These are phyloP conservation scores for Clamator glandarius DNA, from an alignment of 2,797 vertebrate genomes.

Conservation along the genomic window DNA sequence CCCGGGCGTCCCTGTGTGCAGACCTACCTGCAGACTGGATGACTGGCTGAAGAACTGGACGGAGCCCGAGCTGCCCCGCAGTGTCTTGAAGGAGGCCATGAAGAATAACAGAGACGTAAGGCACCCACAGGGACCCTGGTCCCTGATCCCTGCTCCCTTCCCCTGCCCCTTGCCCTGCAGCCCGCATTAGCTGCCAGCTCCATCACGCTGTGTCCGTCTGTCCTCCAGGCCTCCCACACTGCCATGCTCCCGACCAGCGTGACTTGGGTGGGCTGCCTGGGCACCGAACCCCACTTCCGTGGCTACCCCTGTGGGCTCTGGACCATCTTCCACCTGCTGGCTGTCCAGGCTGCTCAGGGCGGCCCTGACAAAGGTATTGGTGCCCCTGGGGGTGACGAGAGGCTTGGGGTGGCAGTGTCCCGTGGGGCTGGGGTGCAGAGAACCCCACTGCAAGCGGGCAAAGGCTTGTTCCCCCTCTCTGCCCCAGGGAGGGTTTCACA, in stretches of 20 bases:
- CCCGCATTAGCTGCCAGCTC: not conserved
- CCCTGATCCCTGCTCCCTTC: not conserved
- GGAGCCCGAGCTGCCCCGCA: constrained; percentile 76
- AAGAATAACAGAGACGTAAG: constrained; percentile 84
- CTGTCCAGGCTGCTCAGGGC: constrained; percentile 78
- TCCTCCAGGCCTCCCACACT: constrained; percentile 67
- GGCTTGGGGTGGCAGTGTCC: not conserved
- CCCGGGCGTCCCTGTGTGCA: constrained; percentile 83
- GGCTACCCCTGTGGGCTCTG: constrained; percentile 92
- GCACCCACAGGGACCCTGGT: accelerated
- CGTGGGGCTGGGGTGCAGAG: not conserved
- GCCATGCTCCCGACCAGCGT: constrained; percentile 78
- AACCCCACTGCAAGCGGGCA: too few species aligned
- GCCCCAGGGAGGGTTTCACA: too few species aligned
- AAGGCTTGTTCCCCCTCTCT: too few species aligned
- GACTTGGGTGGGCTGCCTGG: constrained; percentile 91
- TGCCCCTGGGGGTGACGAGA: accelerated
- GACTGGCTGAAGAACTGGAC: constrained; percentile 77
- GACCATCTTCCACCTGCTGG: constrained; percentile 92
- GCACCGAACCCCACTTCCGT: constrained; percentile 84
- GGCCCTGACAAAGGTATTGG: constrained; percentile 51
- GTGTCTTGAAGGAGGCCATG: constrained; percentile 76
- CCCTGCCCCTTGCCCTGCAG: not conserved
- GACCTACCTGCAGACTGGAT: constrained; percentile 81
- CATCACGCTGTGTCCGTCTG: accelerated